Conservation (phyloP, 2,113 vertebrate genomes). For the Orcinus orca region DNA sequence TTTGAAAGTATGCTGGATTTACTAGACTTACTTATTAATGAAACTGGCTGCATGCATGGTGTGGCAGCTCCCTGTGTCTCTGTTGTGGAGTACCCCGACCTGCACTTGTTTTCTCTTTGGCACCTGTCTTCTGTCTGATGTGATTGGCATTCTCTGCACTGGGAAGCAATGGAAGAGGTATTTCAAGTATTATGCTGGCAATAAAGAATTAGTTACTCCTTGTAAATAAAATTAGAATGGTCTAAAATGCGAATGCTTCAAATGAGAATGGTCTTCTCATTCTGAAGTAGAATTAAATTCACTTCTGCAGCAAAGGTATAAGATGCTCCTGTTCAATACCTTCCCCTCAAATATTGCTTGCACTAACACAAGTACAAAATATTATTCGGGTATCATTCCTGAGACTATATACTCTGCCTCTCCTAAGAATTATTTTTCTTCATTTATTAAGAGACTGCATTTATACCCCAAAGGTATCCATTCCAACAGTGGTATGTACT, state of each 20-base stretch:
- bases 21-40: not conserved
- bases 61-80: not conserved
- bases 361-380: not conserved
- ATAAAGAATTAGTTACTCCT: not conserved
- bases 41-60: not conserved
- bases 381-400: not conserved
- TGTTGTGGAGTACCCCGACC: not conserved
- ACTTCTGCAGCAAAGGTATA: not conserved
- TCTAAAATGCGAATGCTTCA: not conserved
- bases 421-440: not conserved
- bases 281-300: constrained; percentile 13
- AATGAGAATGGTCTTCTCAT: not conserved
- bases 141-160: not conserved
- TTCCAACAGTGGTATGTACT: not conserved
- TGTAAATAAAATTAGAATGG: not conserved
- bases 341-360: not conserved
- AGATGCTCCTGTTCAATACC: not conserved
- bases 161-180: not conserved
- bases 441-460: not conserved
- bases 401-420: not conserved
- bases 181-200: not conserved
- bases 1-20: not conserved
- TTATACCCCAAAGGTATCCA: not conserved
- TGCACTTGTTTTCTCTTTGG: not conserved
- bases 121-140: not conserved